These are phyloP conservation scores for Lepidocyrtoides sp. DNA, from an alignment of 2,888 invertebrate species.

Conservation along the genomic window DNA sequence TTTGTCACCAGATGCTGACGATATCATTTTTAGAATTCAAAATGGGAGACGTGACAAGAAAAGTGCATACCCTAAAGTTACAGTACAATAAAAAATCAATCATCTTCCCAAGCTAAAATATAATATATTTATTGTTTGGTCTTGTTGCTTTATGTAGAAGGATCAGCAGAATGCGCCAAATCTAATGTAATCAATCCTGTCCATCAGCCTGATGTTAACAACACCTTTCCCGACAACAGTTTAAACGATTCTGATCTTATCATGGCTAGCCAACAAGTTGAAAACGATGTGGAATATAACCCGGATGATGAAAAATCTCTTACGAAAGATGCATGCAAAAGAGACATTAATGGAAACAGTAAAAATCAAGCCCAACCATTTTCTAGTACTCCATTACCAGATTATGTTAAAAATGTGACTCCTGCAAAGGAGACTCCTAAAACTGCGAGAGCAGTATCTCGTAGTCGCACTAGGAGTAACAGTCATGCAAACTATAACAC, in stretches of 20 bases:
- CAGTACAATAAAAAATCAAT: too few relatives aligned
- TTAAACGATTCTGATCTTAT: slow-evolving; percentile 48
- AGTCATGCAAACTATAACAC: neutral
- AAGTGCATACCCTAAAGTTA: too few relatives aligned
- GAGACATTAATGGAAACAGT: slow-evolving; percentile 56
- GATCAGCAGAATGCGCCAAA: neutral
- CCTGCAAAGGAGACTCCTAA: slow-evolving; percentile 49
- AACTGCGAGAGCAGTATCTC: slow-evolving; percentile 8
- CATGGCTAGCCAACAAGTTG: slow-evolving; percentile 58
- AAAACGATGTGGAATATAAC: neutral
- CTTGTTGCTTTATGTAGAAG: neutral
- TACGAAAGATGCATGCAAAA: neutral
- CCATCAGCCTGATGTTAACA: neutral
- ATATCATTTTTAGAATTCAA: neutral
- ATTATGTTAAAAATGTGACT: neutral
- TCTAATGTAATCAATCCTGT: neutral
- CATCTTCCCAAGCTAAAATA: too few relatives aligned
- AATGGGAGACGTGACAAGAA: slow-evolving; percentile 9
- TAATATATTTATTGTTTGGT: neutral
- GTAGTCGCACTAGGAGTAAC: slow-evolving; percentile 46
- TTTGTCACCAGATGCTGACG: neutral
- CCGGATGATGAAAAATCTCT: neutral
- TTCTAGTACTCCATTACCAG: slow-evolving; percentile 53
- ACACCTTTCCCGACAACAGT: slow-evolving; percentile 41
- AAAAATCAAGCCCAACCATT: neutral